Evolutionary conservation across 2,113 vertebrate genomes (phyloP).

Genomic region (Myiozetetes cayanensis): DNA sequence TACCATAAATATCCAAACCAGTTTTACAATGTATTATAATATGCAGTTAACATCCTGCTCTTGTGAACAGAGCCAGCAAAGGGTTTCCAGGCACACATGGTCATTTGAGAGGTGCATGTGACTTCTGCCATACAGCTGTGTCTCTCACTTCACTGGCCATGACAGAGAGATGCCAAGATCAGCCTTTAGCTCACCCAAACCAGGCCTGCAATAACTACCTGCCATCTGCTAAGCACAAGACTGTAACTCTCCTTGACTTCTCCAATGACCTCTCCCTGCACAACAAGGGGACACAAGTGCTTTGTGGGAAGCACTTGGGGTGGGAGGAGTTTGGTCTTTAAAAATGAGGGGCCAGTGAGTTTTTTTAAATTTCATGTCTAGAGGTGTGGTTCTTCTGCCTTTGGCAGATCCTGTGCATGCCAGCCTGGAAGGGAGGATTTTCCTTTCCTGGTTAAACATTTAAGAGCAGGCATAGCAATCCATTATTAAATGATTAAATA

Average conservation of each 20-base stretch:
- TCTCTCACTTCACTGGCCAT: neutral
- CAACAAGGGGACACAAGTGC: neutral
- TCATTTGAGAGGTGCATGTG: neutral
- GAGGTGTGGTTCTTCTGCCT: neutral
- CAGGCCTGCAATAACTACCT: neutral
- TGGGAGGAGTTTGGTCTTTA: neutral
- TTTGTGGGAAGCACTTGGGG: fast-evolving
- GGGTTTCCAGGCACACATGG: neutral
- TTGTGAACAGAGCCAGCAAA: neutral
- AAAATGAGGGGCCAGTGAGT: neutral
- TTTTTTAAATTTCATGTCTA: neutral
- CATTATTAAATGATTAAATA: neutral
- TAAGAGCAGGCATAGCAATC: neutral
- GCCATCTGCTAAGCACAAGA: neutral
- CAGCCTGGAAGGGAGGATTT: neutral
- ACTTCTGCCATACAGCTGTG: neutral
- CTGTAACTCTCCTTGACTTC: neutral
- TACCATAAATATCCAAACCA: neutral
- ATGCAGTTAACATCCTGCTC: neutral
- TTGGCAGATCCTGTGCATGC: neutral
- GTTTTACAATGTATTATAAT: neutral
- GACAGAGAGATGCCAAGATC: neutral
- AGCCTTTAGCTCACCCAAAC: neutral
- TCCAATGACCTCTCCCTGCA: neutral
- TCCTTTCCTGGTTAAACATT: constrained; percentile 12